Base-by-base conservation (phyloP, 1,140 invertebrate genomes). In the Cryptotermes secundus region DNA sequence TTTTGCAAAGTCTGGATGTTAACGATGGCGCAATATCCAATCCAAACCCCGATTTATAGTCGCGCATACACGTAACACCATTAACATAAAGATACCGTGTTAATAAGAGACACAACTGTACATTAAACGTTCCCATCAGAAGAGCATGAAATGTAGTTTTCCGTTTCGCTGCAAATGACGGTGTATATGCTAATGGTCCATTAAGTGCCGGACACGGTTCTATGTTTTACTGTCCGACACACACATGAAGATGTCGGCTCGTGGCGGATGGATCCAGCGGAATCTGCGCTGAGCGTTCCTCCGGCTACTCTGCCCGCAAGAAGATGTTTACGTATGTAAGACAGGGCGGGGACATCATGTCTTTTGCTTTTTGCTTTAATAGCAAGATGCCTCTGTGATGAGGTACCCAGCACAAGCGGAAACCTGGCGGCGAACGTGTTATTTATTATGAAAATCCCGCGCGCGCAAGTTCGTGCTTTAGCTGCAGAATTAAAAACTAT, bases 381-480 rank as follows among this genome's bases (percentile, higher is more conserved):
- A 72, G 31, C 9, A 72, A n/a, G 59, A n/a, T 31, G 59, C 7
- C 31, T 72, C 59, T 31, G 26, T 72, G 59, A n/a, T 19, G 59
- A 31, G 26, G n/a, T 26, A 9, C 26, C 59, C 26, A n/a, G 59
- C n/a, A 7, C 59, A 6, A 72, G 26, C 31, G 59, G 14, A 72
- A 72, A 72, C 26, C 59, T 72, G n/a, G 0, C 59, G 59, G n/a
- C 59, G 59, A 72, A 14, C 2, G 6, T 72, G 26, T 59, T 59
- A 72, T 72, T 72, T 72, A 72, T 72, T 72, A 72, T 72, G 59
- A 72, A 72, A 72, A 72, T n/a, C 26, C 59, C 59, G 59, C 59
- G 14, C 59, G 9, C 4, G n/a, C n/a, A n/a, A n/a, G 59, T 72
- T 72, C 59, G 59, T 72, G 59, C 59, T n/a, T 72, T 72, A n/a